phyloP scores from a whole-genome alignment of 2,113 vertebrate species.

The Thunnus thynnus region DNA sequence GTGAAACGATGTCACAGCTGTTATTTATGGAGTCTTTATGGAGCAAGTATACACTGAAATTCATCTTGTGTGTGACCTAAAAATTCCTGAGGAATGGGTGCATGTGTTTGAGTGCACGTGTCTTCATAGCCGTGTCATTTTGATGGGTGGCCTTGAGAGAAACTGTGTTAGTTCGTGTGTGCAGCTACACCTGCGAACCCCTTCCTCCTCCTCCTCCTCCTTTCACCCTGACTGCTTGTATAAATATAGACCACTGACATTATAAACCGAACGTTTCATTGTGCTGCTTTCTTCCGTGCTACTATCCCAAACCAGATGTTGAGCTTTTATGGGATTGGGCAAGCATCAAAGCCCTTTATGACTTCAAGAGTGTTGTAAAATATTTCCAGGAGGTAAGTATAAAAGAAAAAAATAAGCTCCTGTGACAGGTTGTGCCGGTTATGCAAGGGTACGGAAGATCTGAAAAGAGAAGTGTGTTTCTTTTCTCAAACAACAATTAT shows the following conservation, averaged over 20 bases:
- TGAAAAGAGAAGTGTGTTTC: not conserved
- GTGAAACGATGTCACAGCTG: too few relatives aligned
- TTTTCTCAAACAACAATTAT: not conserved
- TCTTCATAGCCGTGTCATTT: not conserved
- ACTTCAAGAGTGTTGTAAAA: conserved; percentile 55
- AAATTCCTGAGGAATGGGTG: conserved; percentile 5
- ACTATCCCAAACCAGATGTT: conserved; percentile 52
- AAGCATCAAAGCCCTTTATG: conserved; percentile 54
- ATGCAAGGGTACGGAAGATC: conserved; percentile 6
- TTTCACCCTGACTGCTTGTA: not conserved
- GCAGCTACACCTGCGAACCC: not conserved
- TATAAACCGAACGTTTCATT: conserved; percentile 43
- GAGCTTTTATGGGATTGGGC: conserved; percentile 45
- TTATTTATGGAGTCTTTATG: too few relatives aligned
- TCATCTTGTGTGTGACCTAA: conserved; percentile 1
- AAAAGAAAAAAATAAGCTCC: conserved; percentile 37
- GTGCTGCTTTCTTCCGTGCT: conserved; percentile 14
- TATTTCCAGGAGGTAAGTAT: conserved; percentile 45
- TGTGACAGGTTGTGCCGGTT: conserved; percentile 44
- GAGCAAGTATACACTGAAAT: not conserved
- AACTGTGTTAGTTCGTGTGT: not conserved
- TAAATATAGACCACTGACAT: conserved; percentile 28
- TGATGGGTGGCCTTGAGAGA: not conserved
- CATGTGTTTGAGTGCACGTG: too few relatives aligned
- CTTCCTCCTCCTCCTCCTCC: not conserved